Evolutionary conservation across 2,113 vertebrate species (phyloP).

Genomic region (Redunca redunca): DNA sequence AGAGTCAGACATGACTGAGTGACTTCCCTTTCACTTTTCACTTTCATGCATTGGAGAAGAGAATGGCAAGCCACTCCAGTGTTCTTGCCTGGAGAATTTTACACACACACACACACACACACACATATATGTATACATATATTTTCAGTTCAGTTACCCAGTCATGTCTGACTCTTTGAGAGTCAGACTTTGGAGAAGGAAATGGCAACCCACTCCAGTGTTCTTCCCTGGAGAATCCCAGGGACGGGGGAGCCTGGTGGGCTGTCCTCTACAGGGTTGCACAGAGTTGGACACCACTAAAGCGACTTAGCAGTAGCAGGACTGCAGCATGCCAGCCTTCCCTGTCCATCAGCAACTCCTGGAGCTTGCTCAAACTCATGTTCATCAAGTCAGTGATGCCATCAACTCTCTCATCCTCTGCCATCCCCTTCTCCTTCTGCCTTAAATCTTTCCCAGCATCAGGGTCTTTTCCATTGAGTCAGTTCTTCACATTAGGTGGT

Average conservation of each 20-base stretch:
- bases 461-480: neutral
- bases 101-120: no score
- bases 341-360: neutral
- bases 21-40: no score
- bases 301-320: neutral
- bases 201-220: no score
- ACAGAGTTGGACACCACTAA: no score
- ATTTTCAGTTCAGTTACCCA: neutral
- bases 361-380: neutral
- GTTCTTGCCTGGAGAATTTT: no score
- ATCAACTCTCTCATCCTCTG: neutral
- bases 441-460: neutral
- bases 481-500: neutral
- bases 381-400: neutral
- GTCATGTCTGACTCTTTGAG: neutral
- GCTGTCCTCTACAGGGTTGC: no score
- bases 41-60: no score
- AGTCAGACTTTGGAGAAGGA: neutral
- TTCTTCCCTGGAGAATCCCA: no score
- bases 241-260: no score
- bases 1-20: no score
- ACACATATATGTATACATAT: neutral
- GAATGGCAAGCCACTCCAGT: no score
- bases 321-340: neutral
- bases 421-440: neutral